These are phyloP conservation scores for Dryocosmus kuriphilus DNA, from an alignment of 2,888 invertebrate genomes.

Conservation along the genomic window DNA sequence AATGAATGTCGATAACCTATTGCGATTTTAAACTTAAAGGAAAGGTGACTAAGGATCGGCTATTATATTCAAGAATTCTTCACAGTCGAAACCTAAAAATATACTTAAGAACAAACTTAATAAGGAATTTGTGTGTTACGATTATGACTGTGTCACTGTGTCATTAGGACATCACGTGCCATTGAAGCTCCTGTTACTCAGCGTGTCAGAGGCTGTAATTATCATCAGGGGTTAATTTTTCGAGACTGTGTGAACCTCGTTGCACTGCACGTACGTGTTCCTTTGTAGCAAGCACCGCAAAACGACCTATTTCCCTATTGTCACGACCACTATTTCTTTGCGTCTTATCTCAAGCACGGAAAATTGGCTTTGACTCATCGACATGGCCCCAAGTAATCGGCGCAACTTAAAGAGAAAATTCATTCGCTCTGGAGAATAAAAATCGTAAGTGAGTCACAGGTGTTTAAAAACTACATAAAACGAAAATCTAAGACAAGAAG, in stretches of 20 bases:
- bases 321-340: background rate
- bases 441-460: background rate
- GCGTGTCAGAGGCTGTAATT: background rate
- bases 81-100: too few relatives aligned
- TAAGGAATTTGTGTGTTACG: background rate
- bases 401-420: background rate
- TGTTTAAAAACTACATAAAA: background rate
- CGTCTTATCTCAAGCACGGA: conserved; percentile 8
- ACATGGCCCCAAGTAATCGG: background rate
- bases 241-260: background rate
- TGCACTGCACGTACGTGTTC: background rate
- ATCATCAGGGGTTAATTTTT: conserved; percentile 13
- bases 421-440: background rate
- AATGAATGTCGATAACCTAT: conserved; percentile 30
- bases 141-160: conserved; percentile 22
- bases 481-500: background rate
- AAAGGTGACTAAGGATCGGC: conserved; percentile 19
- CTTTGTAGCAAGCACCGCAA: background rate
- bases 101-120: too few relatives aligned
- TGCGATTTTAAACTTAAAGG: background rate
- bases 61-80: background rate
- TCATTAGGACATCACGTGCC: background rate
- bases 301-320: conserved; percentile 16
- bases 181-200: background rate
- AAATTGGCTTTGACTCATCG: background rate